A percentile compares a stretch with the other conserved stretches of the same genome.
Conservation (phyloP, 2,888 invertebrate genomes). For the Luffia ferchaultella region DNA sequence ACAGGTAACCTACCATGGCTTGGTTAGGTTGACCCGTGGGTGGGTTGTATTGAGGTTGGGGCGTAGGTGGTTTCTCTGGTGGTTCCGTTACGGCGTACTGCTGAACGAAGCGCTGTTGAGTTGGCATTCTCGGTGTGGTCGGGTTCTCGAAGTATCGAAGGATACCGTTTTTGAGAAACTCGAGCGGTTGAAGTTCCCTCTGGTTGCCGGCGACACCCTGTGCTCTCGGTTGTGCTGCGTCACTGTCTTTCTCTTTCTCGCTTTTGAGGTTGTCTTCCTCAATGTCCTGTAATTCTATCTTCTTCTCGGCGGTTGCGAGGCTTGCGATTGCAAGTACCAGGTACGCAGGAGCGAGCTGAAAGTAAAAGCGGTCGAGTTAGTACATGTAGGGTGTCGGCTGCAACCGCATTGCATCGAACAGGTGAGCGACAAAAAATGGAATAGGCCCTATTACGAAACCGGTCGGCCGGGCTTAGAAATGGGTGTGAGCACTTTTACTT, state of each 20-base stretch:
- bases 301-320: constrained; percentile 59
- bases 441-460: constrained; percentile 47
- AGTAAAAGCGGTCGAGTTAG: constrained; percentile 41
- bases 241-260: constrained; percentile 50
- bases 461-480: constrained; percentile 32
- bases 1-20: constrained; percentile 47
- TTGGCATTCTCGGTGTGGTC: constrained; percentile 22
- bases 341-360: constrained; percentile 38
- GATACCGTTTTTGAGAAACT: constrained; percentile 40
- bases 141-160: constrained; percentile 35
- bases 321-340: constrained; percentile 31
- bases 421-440: constrained; percentile 58
- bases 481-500: constrained; percentile 57
- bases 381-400: constrained; percentile 19
- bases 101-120: constrained; percentile 40
- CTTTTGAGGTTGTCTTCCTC: constrained; percentile 74
- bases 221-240: constrained; percentile 27
- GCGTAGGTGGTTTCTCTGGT: constrained; percentile 29
- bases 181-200: constrained; percentile 24
- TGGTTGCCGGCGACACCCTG: constrained; percentile 19
- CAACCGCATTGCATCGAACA: constrained; percentile 30
- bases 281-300: constrained; percentile 77
- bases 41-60: constrained; percentile 6
- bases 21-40: constrained; percentile 32
- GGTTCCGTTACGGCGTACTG: constrained; percentile 52